Evolutionary conservation across 2,797 vertebrate genomes (phyloP).

Genomic region (Pseudomugil tenellus): DNA sequence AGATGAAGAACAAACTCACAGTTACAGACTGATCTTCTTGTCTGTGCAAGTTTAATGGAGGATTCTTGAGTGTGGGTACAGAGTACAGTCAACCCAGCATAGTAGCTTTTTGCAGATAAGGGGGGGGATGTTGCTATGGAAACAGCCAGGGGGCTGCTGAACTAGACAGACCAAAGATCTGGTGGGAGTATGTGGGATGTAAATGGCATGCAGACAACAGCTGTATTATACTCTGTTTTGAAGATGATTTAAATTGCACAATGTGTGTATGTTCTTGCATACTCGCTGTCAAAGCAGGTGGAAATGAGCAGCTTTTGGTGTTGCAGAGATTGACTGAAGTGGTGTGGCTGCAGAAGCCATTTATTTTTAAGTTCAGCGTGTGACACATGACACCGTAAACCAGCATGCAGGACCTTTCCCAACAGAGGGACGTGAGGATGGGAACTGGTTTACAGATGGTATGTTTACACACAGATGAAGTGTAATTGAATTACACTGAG

Average conservation of each 20-base stretch:
- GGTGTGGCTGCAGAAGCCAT: neutral
- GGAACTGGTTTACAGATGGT: neutral
- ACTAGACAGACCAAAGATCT: slow-evolving; percentile 31
- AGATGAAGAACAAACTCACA: slow-evolving; percentile 21
- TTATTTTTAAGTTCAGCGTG: slow-evolving; percentile 12
- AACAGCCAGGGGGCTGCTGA: slow-evolving; percentile 16
- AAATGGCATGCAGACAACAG: slow-evolving; percentile 33
- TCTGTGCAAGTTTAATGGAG: slow-evolving; percentile 35
- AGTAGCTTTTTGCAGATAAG: slow-evolving; percentile 5
- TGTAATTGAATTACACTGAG: slow-evolving; percentile 3
- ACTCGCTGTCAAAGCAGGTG: neutral
- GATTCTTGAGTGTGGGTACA: slow-evolving; percentile 30
- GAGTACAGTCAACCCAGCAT: slow-evolving; percentile 14
- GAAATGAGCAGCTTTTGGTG: slow-evolving; percentile 41
- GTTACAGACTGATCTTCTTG: slow-evolving; percentile 23
- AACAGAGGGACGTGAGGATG: neutral
- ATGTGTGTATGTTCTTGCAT: neutral
- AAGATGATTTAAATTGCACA: slow-evolving; percentile 20
- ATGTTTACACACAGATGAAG: neutral
- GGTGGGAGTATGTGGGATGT: slow-evolving; percentile 58
- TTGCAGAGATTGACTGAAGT: neutral
- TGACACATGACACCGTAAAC: neutral
- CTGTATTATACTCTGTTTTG: slow-evolving; percentile 33
- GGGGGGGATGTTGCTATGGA: slow-evolving; percentile 55
- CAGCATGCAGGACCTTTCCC: neutral